Conservation (phyloP, 23 tunicate genomes). For the Halocynthia roretzi region DNA sequence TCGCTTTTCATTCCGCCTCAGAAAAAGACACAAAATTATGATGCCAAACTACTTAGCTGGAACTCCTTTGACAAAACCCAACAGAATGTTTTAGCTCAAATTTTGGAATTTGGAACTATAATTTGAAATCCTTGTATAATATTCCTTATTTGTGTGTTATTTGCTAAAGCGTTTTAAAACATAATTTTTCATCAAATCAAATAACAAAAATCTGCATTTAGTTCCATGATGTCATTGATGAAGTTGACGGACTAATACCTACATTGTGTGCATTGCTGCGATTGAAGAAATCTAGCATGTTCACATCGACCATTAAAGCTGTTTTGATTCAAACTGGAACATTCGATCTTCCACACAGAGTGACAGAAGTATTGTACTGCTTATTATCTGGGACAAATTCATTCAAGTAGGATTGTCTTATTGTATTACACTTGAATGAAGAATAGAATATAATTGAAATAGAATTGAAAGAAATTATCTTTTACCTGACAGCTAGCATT, state of each 20-base stretch:
- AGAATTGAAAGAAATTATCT: no score
- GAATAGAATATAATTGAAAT: neutral
- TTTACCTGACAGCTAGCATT: no score
- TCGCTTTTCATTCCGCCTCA: no score
- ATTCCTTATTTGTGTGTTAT: no score
- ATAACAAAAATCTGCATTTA: neutral
- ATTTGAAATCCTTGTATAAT: no score
- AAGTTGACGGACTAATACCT: neutral
- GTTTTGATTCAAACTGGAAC: neutral
- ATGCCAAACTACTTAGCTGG: no score
- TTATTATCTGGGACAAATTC: neutral
- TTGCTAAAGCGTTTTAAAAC: neutral
- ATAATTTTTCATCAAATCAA: neutral
- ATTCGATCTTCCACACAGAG: neutral
- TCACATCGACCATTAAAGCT: neutral
- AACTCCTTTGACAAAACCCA: no score
- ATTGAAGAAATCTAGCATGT: neutral
- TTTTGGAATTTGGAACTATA: no score
- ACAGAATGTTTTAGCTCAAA: no score
- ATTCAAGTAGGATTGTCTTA: neutral
- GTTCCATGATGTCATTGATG: conserved; percentile 3
- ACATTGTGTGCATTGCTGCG: neutral
- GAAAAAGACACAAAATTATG: no score
- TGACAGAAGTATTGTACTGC: neutral
- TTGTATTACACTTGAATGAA: neutral